These are phyloP conservation scores for Actinemys pallida DNA, from an alignment of 2,113 vertebrate species.

Conservation along the genomic window DNA sequence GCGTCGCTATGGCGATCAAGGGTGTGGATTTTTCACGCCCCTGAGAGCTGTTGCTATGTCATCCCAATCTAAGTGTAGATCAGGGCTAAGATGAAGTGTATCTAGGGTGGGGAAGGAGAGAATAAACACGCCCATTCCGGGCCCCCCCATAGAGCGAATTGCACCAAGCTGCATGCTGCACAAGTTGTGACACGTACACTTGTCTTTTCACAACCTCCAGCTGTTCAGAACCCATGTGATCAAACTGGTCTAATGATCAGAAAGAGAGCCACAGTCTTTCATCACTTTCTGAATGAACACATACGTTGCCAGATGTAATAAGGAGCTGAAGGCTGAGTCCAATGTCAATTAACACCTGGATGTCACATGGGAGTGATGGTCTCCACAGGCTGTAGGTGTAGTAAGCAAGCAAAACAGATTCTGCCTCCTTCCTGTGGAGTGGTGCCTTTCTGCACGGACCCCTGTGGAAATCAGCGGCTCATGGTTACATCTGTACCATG, in stretches of 20 bases:
- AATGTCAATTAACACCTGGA: not conserved
- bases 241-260: accelerated
- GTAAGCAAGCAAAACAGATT: not conserved
- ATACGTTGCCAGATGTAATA: no score
- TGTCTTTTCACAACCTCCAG: not conserved
- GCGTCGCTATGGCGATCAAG: no score
- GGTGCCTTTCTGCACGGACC: no score
- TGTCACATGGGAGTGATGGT: not conserved
- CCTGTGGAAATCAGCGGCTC: not conserved
- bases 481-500: no score
- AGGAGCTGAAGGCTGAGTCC: no score
- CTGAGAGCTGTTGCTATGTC: no score
- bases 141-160: no score
- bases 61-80: no score
- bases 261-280: not conserved
- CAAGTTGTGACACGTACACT: not conserved
- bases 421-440: not conserved
- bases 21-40: no score
- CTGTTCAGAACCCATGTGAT: accelerated
- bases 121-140: no score
- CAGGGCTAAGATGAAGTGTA: not conserved
- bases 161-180: not conserved
- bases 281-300: no score
- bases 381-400: no score
- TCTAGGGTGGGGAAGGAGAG: not conserved